Base-by-base conservation (phyloP, 2,113 vertebrate species). In the Anser cygnoides region DNA sequence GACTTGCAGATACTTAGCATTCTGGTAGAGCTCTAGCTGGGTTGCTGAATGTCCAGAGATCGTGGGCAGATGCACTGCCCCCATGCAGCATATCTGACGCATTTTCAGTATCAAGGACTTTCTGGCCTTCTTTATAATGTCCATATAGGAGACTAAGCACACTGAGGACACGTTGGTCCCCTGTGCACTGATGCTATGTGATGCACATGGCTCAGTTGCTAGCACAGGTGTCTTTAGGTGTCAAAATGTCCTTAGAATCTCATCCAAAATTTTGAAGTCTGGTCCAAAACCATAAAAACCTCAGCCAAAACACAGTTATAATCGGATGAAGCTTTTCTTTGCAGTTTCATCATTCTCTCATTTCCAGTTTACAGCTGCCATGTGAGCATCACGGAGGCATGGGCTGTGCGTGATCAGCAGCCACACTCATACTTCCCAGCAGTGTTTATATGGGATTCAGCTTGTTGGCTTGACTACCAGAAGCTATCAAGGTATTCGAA, bases 231-330 rank as follows among this genome's bases (percentile, higher is more conserved):
- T 90, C 55, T 66, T 63, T 28, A 81, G 76, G 63, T 75, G 65
- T 84, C 65, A 95, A 93, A 95, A 84, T 58, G 49, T 59, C 65
- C 65, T 88, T 68, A 95, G 75, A 94, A 90, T 44, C 41, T 2
- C 7, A 28, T 70, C 59, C 92, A 95, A 77, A 91, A 83, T 76
- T 65, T 94, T 96, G 71, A 95, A 92, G 75, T 88, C 76, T 62
- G 50, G 25, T 92, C 88, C 92, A 93, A 96, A 93, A 58, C 29
- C 46, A 90, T 87, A 87, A 89, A 93, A 50, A 4, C 29, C 25
- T 75, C 52, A 81, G 91, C 70, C 76, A 93, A 94, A 89, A 75
- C 43, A 86, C 0, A 1, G 52, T 95, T 91, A 41, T 84, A 84
- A 92, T 84, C 19, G 7, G 78, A 82, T 29, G 41, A 91, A 82